These are phyloP conservation scores for Copidosoma aretas DNA, from an alignment of 2,888 invertebrate genomes.

Conservation along the genomic window DNA sequence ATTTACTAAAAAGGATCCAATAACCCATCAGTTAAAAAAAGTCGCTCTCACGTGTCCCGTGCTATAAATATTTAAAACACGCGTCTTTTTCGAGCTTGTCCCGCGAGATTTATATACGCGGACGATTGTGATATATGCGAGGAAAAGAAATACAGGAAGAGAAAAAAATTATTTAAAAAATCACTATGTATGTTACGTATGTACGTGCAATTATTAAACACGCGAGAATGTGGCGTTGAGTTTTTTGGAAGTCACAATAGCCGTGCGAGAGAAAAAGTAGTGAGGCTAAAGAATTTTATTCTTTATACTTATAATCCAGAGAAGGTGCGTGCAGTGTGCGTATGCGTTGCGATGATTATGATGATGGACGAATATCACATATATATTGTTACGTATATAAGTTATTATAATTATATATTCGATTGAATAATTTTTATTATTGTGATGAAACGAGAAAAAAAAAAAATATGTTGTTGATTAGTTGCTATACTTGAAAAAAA, in stretches of 20 bases:
- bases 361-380: background rate
- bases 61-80: conserved; percentile 16
- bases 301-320: conserved; percentile 35
- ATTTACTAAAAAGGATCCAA: background rate
- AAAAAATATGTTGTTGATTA: too few relatives aligned
- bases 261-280: too few relatives aligned
- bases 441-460: too few relatives aligned
- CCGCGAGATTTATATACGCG: conserved; percentile 22
- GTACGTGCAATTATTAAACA: too few relatives aligned
- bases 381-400: conserved; percentile 50
- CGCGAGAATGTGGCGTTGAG: too few relatives aligned
- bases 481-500: too few relatives aligned
- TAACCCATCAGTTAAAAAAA: conserved; percentile 10
- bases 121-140: conserved; percentile 41
- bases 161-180: too few relatives aligned
- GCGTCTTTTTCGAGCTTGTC: conserved; percentile 40
- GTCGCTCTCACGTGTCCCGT: conserved; percentile 27
- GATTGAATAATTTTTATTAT: conserved; percentile 45
- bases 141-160: conserved; percentile 25
- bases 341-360: too few relatives aligned
- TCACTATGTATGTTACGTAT: too few relatives aligned
- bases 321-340: conserved; percentile 15
- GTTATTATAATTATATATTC: conserved; percentile 38
- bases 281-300: conserved; percentile 33
- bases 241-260: too few relatives aligned